These are phyloP conservation scores for Synergus laeviventris DNA, from an alignment of 2,888 invertebrate genomes.

Conservation along the genomic window DNA sequence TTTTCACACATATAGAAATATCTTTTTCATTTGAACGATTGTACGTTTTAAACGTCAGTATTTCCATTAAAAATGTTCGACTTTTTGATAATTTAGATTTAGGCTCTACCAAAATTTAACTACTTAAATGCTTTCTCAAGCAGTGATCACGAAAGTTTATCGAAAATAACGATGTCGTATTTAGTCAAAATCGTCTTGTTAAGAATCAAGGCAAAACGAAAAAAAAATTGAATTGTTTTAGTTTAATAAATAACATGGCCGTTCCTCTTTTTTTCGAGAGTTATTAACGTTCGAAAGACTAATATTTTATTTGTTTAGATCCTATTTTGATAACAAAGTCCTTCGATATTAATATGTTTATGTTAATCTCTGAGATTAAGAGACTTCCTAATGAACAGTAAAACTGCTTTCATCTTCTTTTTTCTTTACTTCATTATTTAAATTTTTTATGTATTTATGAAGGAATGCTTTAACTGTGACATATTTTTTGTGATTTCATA, in stretches of 20 bases:
- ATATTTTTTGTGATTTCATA: background rate
- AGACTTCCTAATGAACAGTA: conserved; percentile 16
- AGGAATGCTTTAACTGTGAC: background rate
- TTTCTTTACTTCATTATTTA: conserved; percentile 7
- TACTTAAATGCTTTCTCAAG: background rate
- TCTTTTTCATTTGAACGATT: background rate
- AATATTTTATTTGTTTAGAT: conserved; percentile 19
- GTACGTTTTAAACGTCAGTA: background rate
- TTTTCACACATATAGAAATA: background rate
- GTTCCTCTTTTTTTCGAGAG: background rate
- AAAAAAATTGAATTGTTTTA: background rate
- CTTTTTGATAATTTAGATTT: background rate
- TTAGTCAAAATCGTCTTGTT: background rate
- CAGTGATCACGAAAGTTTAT: background rate
- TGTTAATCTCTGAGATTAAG: conserved; percentile 30
- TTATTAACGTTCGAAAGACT: background rate
- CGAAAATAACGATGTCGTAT: background rate
- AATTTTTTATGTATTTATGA: conserved; percentile 5
- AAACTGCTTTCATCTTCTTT: conserved; percentile 19
- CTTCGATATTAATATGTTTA: conserved; percentile 15
- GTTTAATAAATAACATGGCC: background rate
- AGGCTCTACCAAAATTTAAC: background rate
- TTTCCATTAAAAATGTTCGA: background rate
- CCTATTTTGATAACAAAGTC: background rate
- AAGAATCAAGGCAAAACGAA: background rate